Evolutionary conservation across 2,888 invertebrate genomes (phyloP).

Genomic region (Diarsia mendica): DNA sequence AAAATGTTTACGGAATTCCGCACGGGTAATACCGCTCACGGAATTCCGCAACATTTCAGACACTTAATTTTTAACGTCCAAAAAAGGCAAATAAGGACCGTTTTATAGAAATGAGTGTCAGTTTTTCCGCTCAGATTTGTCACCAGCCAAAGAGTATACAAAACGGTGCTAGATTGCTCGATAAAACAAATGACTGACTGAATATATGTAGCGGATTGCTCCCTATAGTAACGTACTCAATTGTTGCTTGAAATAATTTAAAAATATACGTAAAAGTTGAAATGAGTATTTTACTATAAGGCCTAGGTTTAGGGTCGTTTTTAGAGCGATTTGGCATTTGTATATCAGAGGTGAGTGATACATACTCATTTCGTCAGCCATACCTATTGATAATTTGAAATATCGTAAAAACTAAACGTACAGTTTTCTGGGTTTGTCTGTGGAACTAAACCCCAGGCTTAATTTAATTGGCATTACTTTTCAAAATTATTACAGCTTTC

Average conservation of each 20-base stretch:
- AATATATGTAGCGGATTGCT: slow-evolving; percentile 70
- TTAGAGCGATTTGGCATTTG: slow-evolving; percentile 13
- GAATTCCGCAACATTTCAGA: not conserved
- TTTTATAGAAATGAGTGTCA: not conserved
- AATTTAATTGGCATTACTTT: not conserved
- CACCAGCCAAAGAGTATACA: slow-evolving; percentile 63
- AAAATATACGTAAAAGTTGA: slow-evolving; percentile 54
- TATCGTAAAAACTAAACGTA: not conserved
- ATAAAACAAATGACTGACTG: slow-evolving; percentile 50
- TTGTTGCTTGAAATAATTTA: slow-evolving; percentile 60
- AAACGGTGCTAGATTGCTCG: slow-evolving; percentile 74
- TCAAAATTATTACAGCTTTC: not conserved
- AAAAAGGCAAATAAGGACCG: no score
- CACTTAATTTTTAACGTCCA: not conserved
- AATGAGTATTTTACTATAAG: slow-evolving; percentile 51
- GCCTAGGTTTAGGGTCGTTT: slow-evolving; percentile 36
- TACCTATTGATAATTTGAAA: not conserved
- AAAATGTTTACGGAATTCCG: no score
- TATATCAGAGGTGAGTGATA: not conserved
- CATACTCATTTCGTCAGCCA: not conserved
- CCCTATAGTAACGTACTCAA: slow-evolving; percentile 53
- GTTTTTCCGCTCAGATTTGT: not conserved
- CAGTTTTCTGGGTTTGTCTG: not conserved
- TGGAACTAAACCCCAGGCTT: not conserved
- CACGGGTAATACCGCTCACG: not conserved